A percentile compares a stretch with the other conserved stretches of the same genome.
These are phyloP conservation scores for Philonicus albiceps DNA, from an alignment of 2,888 invertebrate species.

Conservation along the genomic window DNA sequence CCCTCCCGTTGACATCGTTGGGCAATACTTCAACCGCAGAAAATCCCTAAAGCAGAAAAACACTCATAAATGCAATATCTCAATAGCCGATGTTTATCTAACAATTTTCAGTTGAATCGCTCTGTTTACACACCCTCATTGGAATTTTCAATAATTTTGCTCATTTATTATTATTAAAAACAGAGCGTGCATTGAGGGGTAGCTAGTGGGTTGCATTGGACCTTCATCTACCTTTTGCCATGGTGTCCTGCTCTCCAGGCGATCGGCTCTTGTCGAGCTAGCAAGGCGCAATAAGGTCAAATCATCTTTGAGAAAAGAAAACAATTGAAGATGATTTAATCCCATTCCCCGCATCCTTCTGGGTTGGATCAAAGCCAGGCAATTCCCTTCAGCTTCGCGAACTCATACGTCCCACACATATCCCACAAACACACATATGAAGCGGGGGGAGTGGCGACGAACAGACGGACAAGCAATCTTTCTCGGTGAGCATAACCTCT, in stretches of 20 bases:
- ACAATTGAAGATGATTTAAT: slow-evolving; percentile 40
- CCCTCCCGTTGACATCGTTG: background rate
- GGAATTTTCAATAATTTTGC: background rate
- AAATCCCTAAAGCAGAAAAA: background rate
- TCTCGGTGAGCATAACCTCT: slow-evolving; percentile 33
- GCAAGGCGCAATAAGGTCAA: slow-evolving; percentile 25
- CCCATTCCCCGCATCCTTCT: slow-evolving; percentile 30
- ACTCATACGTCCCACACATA: background rate
- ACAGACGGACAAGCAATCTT: slow-evolving; percentile 10
- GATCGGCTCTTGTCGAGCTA: background rate
- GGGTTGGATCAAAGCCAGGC: background rate
- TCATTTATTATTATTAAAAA: background rate
- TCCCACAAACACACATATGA: background rate
- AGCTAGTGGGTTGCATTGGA: background rate
- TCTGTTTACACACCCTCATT: background rate
- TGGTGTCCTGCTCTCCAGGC: background rate
- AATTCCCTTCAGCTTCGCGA: background rate
- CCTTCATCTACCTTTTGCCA: background rate
- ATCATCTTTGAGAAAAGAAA: slow-evolving; percentile 37
- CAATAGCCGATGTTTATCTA: background rate
- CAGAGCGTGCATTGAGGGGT: background rate
- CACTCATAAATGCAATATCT: background rate
- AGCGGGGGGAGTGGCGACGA: background rate
- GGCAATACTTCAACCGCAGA: background rate
- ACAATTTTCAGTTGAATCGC: background rate